These are phyloP conservation scores for Atherinomorus stipes DNA, from an alignment of 2,113 vertebrate species.

Conservation along the genomic window DNA sequence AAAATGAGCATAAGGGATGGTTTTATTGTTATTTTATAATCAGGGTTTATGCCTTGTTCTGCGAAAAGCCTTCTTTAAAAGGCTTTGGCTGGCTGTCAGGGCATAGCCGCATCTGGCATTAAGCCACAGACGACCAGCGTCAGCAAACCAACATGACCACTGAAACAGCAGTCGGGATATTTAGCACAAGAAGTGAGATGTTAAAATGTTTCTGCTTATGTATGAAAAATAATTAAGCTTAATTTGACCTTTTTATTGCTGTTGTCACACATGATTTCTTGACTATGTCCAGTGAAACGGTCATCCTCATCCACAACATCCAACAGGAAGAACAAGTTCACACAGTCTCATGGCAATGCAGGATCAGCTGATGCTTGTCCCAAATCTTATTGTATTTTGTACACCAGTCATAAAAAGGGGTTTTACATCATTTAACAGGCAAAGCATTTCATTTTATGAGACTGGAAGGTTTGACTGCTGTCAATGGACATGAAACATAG, in stretches of 20 bases:
- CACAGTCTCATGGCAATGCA: background rate
- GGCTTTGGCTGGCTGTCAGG: conserved; percentile 52
- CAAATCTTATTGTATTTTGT: no score
- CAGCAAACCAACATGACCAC: conserved; percentile 14
- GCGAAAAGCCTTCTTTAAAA: conserved; percentile 75
- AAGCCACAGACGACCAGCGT: conserved; percentile 45
- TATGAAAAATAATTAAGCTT: no score
- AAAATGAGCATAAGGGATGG: conserved; percentile 79
- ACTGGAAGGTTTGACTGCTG: no score
- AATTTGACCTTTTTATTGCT: no score
- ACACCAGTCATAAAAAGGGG: no score
- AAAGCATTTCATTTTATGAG: no score
- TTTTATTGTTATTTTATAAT: conserved; percentile 83
- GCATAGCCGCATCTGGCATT: conserved; percentile 56
- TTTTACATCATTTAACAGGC: no score
- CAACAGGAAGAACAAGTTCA: background rate
- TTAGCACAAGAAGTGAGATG: background rate
- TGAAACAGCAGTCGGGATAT: background rate
- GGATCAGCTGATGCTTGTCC: background rate
- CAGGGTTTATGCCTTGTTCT: conserved; percentile 81
- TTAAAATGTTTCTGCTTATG: background rate
- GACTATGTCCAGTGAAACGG: no score
- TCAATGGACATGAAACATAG: no score
- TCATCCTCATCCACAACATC: background rate
- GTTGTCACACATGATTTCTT: no score